Conservation (phyloP, 2,888 invertebrate species). For the Dicyrtoma fusca region DNA sequence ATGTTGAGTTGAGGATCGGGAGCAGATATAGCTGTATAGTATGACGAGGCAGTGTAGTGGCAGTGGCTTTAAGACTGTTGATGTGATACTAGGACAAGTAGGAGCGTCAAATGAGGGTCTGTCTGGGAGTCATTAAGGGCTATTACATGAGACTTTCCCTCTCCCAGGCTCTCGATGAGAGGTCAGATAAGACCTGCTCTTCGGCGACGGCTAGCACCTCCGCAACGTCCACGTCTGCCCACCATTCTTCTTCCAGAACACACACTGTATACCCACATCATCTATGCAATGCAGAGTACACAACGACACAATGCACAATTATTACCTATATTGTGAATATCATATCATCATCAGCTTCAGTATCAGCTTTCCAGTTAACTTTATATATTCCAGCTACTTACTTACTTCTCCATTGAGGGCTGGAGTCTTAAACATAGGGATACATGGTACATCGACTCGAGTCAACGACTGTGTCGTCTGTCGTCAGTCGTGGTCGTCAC, state of each 20-base stretch:
- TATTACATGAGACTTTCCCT: slow-evolving; percentile 57
- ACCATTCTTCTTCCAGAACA: slow-evolving; percentile 39
- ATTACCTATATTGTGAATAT: too few relatives aligned
- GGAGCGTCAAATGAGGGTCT: slow-evolving; percentile 34
- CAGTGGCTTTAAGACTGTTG: too few relatives aligned
- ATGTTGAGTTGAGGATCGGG: too few relatives aligned
- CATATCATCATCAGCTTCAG: too few relatives aligned
- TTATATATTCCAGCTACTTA: not conserved
- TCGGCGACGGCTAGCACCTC: slow-evolving; percentile 47
- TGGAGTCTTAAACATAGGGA: too few relatives aligned
- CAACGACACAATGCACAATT: not conserved
- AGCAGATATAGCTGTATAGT: too few relatives aligned
- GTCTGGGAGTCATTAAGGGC: slow-evolving; percentile 56
- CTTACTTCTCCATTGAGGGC: too few relatives aligned
- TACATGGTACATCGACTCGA: too few relatives aligned
- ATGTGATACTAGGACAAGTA: not conserved
- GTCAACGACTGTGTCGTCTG: too few relatives aligned
- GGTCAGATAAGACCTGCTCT: slow-evolving; percentile 55
- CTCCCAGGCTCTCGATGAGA: slow-evolving; percentile 49
- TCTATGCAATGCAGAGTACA: not conserved
- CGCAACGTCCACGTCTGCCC: slow-evolving; percentile 42
- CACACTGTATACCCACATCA: not conserved
- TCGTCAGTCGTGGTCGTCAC: too few relatives aligned
- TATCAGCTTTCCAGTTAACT: too few relatives aligned
- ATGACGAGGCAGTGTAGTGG: too few relatives aligned